Conservation (phyloP, 2,113 vertebrate genomes). For the Mystacornis crossleyi region DNA sequence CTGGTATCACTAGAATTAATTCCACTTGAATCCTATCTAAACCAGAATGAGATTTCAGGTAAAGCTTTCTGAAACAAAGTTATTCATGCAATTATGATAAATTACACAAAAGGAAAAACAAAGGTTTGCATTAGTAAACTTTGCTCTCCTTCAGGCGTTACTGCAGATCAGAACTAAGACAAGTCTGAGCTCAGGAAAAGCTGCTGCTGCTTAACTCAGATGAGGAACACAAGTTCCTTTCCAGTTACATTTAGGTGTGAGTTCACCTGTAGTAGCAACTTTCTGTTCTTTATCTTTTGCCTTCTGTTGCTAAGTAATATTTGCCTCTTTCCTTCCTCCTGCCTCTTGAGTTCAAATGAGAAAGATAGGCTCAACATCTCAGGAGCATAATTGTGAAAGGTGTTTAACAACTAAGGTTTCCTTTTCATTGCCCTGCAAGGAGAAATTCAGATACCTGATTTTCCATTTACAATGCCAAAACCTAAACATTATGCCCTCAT, state of each 20-base stretch:
- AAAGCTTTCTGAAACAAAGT: neutral
- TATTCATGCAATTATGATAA: neutral
- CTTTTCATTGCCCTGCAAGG: neutral
- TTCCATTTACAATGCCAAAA: constrained; percentile 8
- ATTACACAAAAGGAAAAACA: neutral
- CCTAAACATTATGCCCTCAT: neutral
- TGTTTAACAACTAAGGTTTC: neutral
- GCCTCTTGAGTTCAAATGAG: neutral
- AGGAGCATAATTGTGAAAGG: neutral
- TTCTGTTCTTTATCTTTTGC: neutral
- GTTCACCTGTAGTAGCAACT: neutral
- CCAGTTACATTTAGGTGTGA: neutral
- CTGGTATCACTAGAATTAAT: neutral
- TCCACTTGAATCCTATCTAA: neutral
- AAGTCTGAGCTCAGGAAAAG: neutral
- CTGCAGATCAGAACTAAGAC: neutral
- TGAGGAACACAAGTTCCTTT: neutral
- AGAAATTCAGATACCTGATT: neutral
- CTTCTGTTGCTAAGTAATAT: neutral
- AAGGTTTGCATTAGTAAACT: neutral
- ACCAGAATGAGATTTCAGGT: neutral
- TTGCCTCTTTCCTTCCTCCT: neutral
- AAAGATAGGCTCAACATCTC: neutral
- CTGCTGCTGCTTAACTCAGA: neutral
- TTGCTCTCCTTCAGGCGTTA: neutral